These are phyloP conservation scores for Phoxinus dragarum DNA, from an alignment of 2,797 vertebrate genomes.

Conservation along the genomic window DNA sequence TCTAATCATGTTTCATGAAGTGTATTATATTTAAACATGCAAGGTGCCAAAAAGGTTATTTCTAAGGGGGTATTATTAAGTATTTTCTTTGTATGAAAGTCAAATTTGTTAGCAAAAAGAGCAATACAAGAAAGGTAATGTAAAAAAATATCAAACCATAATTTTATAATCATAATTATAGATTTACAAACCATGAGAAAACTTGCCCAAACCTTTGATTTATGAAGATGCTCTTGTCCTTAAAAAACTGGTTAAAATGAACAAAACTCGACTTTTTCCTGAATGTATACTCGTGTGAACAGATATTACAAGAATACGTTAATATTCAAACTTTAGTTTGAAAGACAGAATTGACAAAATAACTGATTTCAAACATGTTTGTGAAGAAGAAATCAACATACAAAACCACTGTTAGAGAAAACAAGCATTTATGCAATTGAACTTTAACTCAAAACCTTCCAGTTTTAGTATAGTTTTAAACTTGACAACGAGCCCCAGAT, in stretches of 20 bases:
- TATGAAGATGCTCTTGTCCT: neutral
- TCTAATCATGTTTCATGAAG: neutral
- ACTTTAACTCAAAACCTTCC: neutral
- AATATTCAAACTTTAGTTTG: neutral
- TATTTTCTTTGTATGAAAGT: neutral
- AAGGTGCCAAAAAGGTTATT: neutral
- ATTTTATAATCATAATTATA: too few species aligned
- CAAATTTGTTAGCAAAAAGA: neutral
- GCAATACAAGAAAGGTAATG: neutral
- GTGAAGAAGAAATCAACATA: neutral
- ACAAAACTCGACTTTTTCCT: neutral
- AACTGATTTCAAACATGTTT: neutral
- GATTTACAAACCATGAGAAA: neutral
- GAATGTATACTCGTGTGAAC: neutral
- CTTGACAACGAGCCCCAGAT: neutral
- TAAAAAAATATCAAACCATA: neutral
- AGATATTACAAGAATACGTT: neutral
- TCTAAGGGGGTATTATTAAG: neutral
- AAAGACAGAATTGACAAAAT: neutral
- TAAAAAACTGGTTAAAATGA: neutral
- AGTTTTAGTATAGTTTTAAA: neutral
- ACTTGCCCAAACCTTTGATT: neutral
- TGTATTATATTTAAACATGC: neutral
- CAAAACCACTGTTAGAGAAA: neutral
- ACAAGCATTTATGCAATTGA: neutral